A percentile compares a stretch with the other conserved stretches of the same genome.
Evolutionary conservation across 2,113 vertebrate species (phyloP).

Genomic region (Dipodomys spectabilis): DNA sequence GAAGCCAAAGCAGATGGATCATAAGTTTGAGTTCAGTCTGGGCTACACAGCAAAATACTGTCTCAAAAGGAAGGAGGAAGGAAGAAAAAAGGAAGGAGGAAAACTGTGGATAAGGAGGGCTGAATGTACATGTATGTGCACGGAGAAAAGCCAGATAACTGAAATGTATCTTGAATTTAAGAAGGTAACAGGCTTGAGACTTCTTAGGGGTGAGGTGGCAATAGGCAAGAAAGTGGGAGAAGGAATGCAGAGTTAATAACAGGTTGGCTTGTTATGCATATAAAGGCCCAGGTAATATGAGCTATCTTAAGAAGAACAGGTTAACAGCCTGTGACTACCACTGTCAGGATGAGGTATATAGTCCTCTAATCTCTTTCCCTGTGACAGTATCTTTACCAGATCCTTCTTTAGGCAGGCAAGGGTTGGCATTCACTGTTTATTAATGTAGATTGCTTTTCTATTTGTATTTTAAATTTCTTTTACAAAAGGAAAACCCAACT

Average conservation of each 20-base stretch:
- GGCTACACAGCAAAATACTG: no score
- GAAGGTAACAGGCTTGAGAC: background rate
- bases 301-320: background rate
- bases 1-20: no score
- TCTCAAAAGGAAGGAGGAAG: no score
- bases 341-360: background rate
- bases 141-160: background rate
- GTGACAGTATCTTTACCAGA: background rate
- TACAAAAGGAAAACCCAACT: constrained; percentile 7
- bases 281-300: background rate
- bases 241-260: background rate
- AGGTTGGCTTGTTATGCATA: background rate
- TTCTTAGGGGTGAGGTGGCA: background rate
- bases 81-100: no score
- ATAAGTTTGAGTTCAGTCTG: no score
- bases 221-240: background rate
- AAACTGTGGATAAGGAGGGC: background rate
- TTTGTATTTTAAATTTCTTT: background rate
- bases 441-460: background rate
- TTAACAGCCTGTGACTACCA: background rate
- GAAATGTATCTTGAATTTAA: background rate
- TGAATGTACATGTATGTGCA: background rate
- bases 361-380: constrained; percentile 5
- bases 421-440: background rate
- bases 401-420: background rate